Evolutionary conservation across 2,797 vertebrate genomes (phyloP), one percentile per base, ranked within the genome.

Genomic region (Siniperca scherzeri): DNA sequence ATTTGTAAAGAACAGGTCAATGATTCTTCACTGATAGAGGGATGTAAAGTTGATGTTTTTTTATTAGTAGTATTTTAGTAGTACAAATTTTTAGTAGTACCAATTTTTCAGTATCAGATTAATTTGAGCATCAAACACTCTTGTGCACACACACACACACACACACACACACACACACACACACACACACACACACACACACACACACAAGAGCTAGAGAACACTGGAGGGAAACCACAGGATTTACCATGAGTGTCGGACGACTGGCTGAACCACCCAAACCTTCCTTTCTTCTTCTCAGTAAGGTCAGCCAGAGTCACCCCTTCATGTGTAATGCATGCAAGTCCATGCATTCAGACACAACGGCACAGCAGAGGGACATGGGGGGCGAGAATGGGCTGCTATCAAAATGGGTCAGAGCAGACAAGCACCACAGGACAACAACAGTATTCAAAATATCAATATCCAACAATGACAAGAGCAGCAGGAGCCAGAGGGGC

Each of bases 271-370:
- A 98, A 98, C 96, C 96, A 97, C 91, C 96, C 96, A 97, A 99
- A 97, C 95, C 96, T 97, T 96, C 97, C 97, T 96, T 97, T 99
- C 98, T 98, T 99, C 97, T 99, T 99, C 87, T 97, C 97, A 91
- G 97, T 97, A 90, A 99, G 97, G 95, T 99, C 98, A 87, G 97
- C 98, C 97, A 99, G 93, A 56, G 98, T 98, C 95, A 99, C 96
- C 95, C 98, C 98, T 99, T 98, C 90, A 94, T 94, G 95, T 95
- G 94, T 95, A 95, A 96, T 89, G 96, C 95, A 97, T 96, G 97
- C 95, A 96, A 96, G 96, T 94, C 95, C 96, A 96, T 96, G 93
- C 95, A 96, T 96, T 92, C 87, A 94, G 86, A 95, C 97, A 87
- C 97, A 95, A 97, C 93, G 96, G 93, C 91, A 94, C 92, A 92